These are phyloP conservation scores for Euspilapteryx auroguttella DNA, from an alignment of 2,888 invertebrate species.

Conservation along the genomic window DNA sequence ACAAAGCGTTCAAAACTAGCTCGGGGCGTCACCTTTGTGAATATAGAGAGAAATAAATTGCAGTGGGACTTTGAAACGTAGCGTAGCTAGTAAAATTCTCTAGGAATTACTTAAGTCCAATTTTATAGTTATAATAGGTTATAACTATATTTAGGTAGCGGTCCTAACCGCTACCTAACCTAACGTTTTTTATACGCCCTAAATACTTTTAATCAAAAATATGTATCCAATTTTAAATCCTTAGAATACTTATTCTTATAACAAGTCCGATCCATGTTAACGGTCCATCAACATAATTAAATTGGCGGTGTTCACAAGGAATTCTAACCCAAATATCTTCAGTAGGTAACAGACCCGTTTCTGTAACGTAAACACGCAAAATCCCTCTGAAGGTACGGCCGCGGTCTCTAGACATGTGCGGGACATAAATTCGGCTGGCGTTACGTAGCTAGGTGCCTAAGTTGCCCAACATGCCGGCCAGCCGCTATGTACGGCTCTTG, in stretches of 20 bases:
- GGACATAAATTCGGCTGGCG: constrained; percentile 60
- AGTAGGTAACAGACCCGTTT: constrained; percentile 18
- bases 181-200: too few relatives aligned
- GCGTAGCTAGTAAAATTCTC: too few relatives aligned
- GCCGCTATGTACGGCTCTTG: constrained; percentile 37
- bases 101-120: too few relatives aligned
- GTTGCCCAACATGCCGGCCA: constrained; percentile 20
- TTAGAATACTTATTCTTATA: too few relatives aligned
- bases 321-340: constrained; percentile 52
- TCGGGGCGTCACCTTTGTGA: constrained; percentile 16
- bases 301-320: constrained; percentile 47
- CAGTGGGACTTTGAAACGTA: too few relatives aligned
- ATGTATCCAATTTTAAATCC: too few relatives aligned
- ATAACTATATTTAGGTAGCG: too few relatives aligned
- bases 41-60: constrained; percentile 14
- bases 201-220: too few relatives aligned
- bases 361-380: constrained; percentile 57
- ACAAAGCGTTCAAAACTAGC: constrained; percentile 18
- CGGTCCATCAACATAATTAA: constrained; percentile 27
- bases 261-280: too few relatives aligned
- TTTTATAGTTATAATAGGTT: too few relatives aligned
- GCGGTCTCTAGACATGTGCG: constrained; percentile 61
- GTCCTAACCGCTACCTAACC: too few relatives aligned
- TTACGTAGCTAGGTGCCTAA: constrained; percentile 36
- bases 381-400: constrained; percentile 56